Base-by-base conservation (phyloP, 1,140 invertebrate genomes). In the Drosophila santomea region DNA sequence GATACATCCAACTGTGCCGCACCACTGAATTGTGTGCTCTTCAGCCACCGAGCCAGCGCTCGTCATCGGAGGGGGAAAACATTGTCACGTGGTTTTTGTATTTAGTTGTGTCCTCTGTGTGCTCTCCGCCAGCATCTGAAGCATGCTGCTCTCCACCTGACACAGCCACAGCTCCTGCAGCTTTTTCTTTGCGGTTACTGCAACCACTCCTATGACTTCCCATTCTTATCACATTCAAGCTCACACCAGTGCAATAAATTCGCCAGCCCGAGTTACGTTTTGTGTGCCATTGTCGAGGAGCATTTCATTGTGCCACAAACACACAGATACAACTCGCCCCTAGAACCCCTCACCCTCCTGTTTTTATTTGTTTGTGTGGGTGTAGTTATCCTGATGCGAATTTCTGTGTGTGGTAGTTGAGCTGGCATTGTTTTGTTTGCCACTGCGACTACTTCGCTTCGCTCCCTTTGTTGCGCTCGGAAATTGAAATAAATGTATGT, bases 401-500 rank as follows among this genome's bases (percentile, higher is more conserved):
- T 6, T 20, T 51, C 25, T 23, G 23, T 28, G 23, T 28, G 23
- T 25, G 47, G 48, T 12, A 35, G 48, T 51, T 51, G 48, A 54
- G 80, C 60, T 66, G 60, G 61, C 83, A 82, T 86, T 86, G 83
- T 83, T 82, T 78, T 50, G 57, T 12, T 60, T 79, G 58, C 51
- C 47, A 32, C 52, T 66, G 52, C 55, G 47, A 56, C 35, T 74
- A 62, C 59, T 59, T 57, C 20, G 48, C 48, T 60, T 41, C 20
- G 48, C 48, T 63, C 45, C 71, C 52, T 58, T 90, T 81, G 80
- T 90, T 90, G 74, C 62, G 64, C 63, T 63, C 57, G 79, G 81
- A 90, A 90, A 90, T 90, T 90, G 88, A 90, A 90, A 90, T 90
- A 90, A 90, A 90, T 90, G 86, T 90, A 71, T 80, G 88, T 90